Base-by-base conservation (phyloP, 2,888 invertebrate genomes). In the Epinotia demarniana region DNA sequence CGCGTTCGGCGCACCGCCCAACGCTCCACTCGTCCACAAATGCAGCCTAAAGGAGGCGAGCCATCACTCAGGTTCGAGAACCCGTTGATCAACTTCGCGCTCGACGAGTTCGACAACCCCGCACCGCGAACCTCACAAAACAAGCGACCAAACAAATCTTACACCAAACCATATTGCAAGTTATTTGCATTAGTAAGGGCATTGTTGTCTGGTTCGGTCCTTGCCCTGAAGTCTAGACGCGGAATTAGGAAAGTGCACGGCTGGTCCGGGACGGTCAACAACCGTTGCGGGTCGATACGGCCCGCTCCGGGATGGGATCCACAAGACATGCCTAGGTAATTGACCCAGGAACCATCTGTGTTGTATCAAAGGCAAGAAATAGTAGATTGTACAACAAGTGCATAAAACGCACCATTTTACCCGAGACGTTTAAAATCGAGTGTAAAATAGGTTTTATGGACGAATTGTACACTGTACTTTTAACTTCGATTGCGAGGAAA, bases 171-270 rank as follows among this genome's bases (percentile, higher is more conserved):
- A 63, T 27, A 27, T 64, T 49, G 46, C 63, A 39, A 74, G 63
- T 58, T 64, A 69, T 75, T 75, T 62, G 68, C 73, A 67, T 68
- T 57, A 39, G 9, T 55, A 39, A 49, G 70, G 58, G 60, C 67
- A 67, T 75, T 75, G 75, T 75, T 75, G 75, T 75, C 75, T 75
- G 75, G 78, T 77, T 79, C 78, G 87, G 86, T 86, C 84, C 80
- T 86, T 86, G 81, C 81, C 85, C 87, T 73, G 77, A n/a, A 63
- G 77, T 80, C 88, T 89, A 88, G 89, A 88, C 89, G 77, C 81
- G 81, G 84, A 84, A 85, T 86, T 82, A 84, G 82, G 81, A 71
- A 71, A 75, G 77, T 75, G 76, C 77, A 76, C 5, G 64, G 76
- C 77, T 62, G 70, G 39, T 43, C 60, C 67, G 63, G 62, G 58